phyloP scores from a whole-genome alignment of 2,113 vertebrate genomes.

The Vicugna pacos region DNA sequence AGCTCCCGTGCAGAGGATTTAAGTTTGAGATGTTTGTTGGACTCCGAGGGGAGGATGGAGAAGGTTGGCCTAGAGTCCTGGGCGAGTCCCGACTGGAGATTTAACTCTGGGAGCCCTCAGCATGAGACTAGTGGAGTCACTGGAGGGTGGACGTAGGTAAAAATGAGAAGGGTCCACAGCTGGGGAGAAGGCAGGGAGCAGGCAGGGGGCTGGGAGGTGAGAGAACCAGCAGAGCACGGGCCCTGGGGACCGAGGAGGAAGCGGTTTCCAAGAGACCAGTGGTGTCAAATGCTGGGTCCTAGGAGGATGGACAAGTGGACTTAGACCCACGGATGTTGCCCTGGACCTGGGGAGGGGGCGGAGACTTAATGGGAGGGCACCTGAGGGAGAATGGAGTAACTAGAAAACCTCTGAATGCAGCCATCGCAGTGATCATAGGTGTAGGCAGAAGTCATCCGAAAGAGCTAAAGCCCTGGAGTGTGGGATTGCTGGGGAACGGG shows the following conservation, averaged over 20 bases:
- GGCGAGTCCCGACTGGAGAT: neutral
- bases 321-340: fast-evolving
- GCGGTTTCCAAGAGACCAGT: neutral
- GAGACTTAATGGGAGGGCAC: neutral
- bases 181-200: neutral
- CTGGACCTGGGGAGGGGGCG: neutral
- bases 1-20: fast-evolving
- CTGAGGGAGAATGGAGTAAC: neutral
- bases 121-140: neutral
- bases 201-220: neutral
- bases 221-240: neutral
- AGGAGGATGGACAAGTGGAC: too few species aligned
- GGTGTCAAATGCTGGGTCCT: neutral
- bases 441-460: too few species aligned
- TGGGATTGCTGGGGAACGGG: neutral
- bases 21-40: neutral
- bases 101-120: neutral
- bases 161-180: neutral
- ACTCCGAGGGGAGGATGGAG: neutral
- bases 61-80: neutral
- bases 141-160: neutral
- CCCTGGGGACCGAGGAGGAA: neutral
- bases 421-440: too few species aligned
- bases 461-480: too few species aligned
- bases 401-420: too few species aligned